These are phyloP conservation scores for Bombyx mori DNA, from an alignment of 1,140 invertebrate species.

Conservation along the genomic window ASM3026992v2 NC_085117.1:1682001-1682500, in stretches of 20 bases:
- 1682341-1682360: slow-evolving; percentile 36
- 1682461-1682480: neutral
- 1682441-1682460: neutral
- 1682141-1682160: neutral
- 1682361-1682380: slow-evolving; percentile 55
- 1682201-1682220: no score
- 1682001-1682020: no score
- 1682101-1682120: neutral
- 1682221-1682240: no score
- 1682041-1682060: no score
- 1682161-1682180: no score
- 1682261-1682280: no score
- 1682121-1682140: slow-evolving; percentile 5
- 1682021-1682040: no score
- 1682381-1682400: slow-evolving; percentile 39
- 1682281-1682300: slow-evolving; percentile 9
- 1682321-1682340: slow-evolving; percentile 40
- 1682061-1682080: no score
- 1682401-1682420: slow-evolving; percentile 27
- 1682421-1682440: slow-evolving; percentile 15
- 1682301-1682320: slow-evolving; percentile 29
- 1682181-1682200: no score
- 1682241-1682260: no score
- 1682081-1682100: no score
- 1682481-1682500: slow-evolving; percentile 4